Evolutionary conservation across 2,113 vertebrate species (phyloP), one percentile per base, ranked within the genome.

Genomic region (Calonectris borealis): DNA sequence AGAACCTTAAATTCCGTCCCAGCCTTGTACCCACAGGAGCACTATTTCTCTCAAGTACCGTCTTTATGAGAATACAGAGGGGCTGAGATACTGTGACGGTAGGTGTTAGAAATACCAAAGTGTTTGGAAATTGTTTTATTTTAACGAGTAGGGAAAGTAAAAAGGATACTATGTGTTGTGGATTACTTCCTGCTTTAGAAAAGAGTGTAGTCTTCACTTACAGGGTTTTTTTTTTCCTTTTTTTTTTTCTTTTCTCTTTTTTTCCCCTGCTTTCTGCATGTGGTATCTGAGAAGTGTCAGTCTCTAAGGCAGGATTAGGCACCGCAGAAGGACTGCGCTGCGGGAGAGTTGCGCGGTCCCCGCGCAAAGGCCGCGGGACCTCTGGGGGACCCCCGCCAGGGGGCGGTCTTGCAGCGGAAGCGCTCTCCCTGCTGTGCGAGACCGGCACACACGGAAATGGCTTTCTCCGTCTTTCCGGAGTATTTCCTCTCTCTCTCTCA

Each of bases 141-240:
- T 69, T 77, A 58, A 48, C 10, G 32, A 48, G 27, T 3, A 11
- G 46, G 19, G 62, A 24, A 89, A 46, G 11, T 19, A 46, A 20
- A 46, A 46, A 46, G 46, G 46, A 46, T 46, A 11, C 26, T 29
- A 5, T 10, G n/a, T 40, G 9, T n/a, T 44, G 32, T 13, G 49
- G 11, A 17, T 55, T 86, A 26, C 80, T 70, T 80, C 18, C 29
- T 70, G 16, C 32, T 52, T 66, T 66, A 81, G 40, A 40, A 48
- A 66, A 57, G 25, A n/a, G 13, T 36, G 15, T 26, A 57, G 18
- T 25, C 44, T 49, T 73, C 29, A 16, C 38, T n/a, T 40, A 31
- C 0, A 1, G 20, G 24, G 5, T 19, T 7, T 36, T 13, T 11
- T 49, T n/a, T 10, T 24, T 16, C 4, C 34, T 7, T 13, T 16